Evolutionary conservation across 2,797 vertebrate genomes (phyloP).

Genomic region (Varecia variegata): DNA sequence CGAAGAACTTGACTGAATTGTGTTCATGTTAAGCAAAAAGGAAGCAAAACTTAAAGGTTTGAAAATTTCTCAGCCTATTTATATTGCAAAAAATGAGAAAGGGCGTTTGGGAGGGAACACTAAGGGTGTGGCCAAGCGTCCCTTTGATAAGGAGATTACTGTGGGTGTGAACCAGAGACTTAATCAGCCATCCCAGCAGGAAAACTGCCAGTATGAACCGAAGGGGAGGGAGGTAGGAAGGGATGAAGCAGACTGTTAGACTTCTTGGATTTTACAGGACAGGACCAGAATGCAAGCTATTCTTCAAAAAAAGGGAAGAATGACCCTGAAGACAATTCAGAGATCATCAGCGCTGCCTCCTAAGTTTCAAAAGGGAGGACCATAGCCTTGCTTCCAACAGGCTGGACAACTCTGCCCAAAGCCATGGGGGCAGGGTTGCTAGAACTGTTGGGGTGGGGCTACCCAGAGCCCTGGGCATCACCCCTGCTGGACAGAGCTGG

Average conservation of each 20-base stretch:
- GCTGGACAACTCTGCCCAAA: not conserved
- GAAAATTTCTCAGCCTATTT: not conserved
- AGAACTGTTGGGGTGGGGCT: not conserved
- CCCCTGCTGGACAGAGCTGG: not conserved
- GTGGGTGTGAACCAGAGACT: not conserved
- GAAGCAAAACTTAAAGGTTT: not conserved
- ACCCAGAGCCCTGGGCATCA: not conserved
- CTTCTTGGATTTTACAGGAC: not conserved
- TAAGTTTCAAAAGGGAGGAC: not conserved
- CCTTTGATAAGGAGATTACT: not conserved
- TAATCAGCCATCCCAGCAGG: not conserved
- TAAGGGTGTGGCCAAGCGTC: not conserved
- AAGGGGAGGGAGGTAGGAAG: not conserved
- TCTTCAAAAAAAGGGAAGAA: not conserved
- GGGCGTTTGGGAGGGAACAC: not conserved
- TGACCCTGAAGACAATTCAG: not conserved
- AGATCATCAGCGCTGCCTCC: not conserved
- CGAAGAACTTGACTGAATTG: not conserved
- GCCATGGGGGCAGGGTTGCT: too few species aligned
- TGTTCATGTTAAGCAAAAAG: not conserved
- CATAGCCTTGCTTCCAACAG: not conserved
- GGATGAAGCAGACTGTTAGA: not conserved
- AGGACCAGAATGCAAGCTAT: not conserved
- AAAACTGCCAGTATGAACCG: not conserved
- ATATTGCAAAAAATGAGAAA: not conserved